Base-by-base conservation (phyloP, 2,888 invertebrate species). In the Cataglyphis altisquamis region DNA sequence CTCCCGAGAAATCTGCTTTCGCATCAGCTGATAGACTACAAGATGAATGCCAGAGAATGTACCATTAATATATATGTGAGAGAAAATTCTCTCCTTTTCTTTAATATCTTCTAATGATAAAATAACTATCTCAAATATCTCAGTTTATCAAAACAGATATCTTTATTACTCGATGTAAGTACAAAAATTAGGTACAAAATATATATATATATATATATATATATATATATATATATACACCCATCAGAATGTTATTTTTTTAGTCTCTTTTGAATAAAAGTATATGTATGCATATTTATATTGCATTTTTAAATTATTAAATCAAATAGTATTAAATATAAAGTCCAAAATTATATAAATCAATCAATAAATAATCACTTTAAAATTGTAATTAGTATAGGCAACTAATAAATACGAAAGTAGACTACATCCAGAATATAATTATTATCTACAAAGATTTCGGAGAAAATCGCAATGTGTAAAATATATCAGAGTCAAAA, bases 41-140 rank as follows among this genome's bases (percentile, higher is more conserved):
- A 66, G 52, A 39, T 25, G 18, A 3, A 15, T 36, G 25, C 18
- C 21, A 21, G 41, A 32, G 2, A 9, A 9, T 60, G 41, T 60
- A 70, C 8, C 45, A 48, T 52, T 52, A 52, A 52, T 52, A 52
- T 48, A 48, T 52, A 32, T 32, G 36, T n/a, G 18, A 18, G 45
- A 32, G 9, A 80, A 60, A 36, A 36, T 6, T 36, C 36, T n/a
- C 21, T 25, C n/a, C 0, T 52, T 8, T 8, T n/a, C 29, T 41
- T 45, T 21, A 3, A 36, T 80, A 80, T 60, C 74, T 45, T 4
- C 18, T 21, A 45, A 18, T 4, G 73, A 60, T 80, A 80, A 78
- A 68, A 36, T n/a, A 21, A 60, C 32, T 15, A 8, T 45, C 36
- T 25, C 12, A 18, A 21, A 18, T 57, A 41, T 32, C 18, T 70